Conservation (phyloP, 2,797 vertebrate genomes). For the Melanotaenia trifasciata region DNA sequence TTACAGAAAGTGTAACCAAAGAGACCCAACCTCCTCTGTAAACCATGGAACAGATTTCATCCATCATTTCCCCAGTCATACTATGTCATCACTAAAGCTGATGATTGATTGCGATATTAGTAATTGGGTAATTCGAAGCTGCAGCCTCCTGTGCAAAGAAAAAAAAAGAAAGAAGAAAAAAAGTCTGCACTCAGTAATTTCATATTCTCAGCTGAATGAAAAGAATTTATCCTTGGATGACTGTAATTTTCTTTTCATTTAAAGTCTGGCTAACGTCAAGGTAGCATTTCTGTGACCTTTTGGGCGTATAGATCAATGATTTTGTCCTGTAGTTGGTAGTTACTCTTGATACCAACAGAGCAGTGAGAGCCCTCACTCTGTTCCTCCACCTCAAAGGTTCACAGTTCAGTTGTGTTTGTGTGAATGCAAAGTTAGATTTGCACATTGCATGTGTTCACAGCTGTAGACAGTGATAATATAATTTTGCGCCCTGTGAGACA, state of each 20-base stretch:
- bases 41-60: constrained; percentile 63
- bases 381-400: constrained; percentile 35
- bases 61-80: constrained; percentile 63
- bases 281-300: constrained; percentile 54
- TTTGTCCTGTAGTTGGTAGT: constrained; percentile 32
- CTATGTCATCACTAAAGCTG: constrained; percentile 64
- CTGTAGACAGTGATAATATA: constrained; percentile 75
- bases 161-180: constrained; percentile 17
- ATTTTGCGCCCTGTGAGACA: constrained; percentile 71
- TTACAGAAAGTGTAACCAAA: constrained; percentile 40
- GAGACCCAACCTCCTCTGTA: constrained; percentile 45
- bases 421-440: constrained; percentile 48
- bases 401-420: constrained; percentile 46
- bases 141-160: constrained; percentile 36
- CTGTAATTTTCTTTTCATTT: constrained; percentile 69
- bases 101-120: constrained; percentile 75
- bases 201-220: constrained; percentile 46
- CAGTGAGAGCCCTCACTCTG: constrained; percentile 21
- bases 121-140: constrained; percentile 66
- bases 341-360: constrained; percentile 37
- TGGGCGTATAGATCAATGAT: constrained; percentile 43
- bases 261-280: constrained; percentile 47
- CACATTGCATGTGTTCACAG: constrained; percentile 61
- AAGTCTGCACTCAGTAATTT: constrained; percentile 47
- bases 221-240: constrained; percentile 59